Conservation (phyloP, 2,888 invertebrate species). For the Masnerella sp. region DNA sequence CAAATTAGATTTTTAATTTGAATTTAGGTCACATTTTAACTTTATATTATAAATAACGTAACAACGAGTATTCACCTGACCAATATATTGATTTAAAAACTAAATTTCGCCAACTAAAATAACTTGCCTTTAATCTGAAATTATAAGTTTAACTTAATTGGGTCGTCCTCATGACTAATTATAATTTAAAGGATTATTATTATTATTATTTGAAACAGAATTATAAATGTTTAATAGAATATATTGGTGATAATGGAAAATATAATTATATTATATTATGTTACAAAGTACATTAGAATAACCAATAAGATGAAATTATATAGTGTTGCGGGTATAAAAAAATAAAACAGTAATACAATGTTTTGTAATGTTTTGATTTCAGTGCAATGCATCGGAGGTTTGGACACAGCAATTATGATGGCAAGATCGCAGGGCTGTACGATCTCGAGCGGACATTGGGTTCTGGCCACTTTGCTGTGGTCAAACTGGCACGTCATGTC, state of each 20-base stretch:
- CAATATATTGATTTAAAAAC: conserved; percentile 7
- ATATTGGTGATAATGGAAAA: not conserved
- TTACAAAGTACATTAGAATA: not conserved
- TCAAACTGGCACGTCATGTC: conserved; percentile 97
- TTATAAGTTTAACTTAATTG: too few relatives aligned
- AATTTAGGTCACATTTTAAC: too few relatives aligned
- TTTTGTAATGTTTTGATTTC: not conserved
- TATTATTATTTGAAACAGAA: not conserved
- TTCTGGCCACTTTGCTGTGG: conserved; percentile 98
- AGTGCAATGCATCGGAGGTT: conserved; percentile 62
- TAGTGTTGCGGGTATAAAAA: too few relatives aligned
- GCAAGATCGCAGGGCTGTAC: conserved; percentile 97
- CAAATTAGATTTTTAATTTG: too few relatives aligned
- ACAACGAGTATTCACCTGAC: not conserved
- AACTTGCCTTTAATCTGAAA: not conserved
- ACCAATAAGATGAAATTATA: too few relatives aligned
- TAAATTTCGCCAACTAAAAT: not conserved
- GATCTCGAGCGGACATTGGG: conserved; percentile 98
- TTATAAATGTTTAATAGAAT: too few relatives aligned
- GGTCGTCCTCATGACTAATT: too few relatives aligned
- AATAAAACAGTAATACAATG: not conserved
- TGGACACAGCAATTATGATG: conserved; percentile 82
- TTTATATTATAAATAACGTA: not conserved
- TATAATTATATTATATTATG: not conserved
- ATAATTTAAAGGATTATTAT: too few relatives aligned